Percentiles rank a stretch among this genome's conserved stretches.
phyloP scores from a whole-genome alignment of 2,888 invertebrate genomes.

The Phymatocera aterrima region DNA sequence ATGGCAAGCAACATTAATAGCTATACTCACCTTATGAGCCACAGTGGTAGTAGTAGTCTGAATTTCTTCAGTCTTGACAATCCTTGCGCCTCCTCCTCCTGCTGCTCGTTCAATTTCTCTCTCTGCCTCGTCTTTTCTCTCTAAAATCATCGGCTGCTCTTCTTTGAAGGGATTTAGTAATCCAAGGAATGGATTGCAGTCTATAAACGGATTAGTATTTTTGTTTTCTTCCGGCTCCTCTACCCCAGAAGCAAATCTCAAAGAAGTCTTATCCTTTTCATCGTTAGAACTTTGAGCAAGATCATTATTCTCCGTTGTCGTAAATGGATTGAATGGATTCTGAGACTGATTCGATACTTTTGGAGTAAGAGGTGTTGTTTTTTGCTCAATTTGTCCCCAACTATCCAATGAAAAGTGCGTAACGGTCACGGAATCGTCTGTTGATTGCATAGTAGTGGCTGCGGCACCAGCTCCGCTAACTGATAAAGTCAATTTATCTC shows the following conservation, averaged over 20 bases:
- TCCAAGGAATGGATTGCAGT: slow-evolving; percentile 73
- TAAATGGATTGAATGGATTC: slow-evolving; percentile 74
- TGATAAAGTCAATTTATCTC: slow-evolving; percentile 82
- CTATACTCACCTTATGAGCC: slow-evolving; percentile 66
- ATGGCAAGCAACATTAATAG: slow-evolving; percentile 52
- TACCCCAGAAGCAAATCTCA: slow-evolving; percentile 9
- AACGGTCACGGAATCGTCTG: slow-evolving; percentile 78
- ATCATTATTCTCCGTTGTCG: slow-evolving; percentile 57
- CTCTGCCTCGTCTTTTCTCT: slow-evolving; percentile 55
- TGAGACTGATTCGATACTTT: slow-evolving; percentile 69
- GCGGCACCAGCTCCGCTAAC: slow-evolving; percentile 76
- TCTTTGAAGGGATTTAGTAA: slow-evolving; percentile 72
- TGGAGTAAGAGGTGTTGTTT: slow-evolving; percentile 68
- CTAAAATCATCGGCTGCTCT: slow-evolving; percentile 51
- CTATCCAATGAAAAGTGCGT: slow-evolving; percentile 78
- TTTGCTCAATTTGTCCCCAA: slow-evolving; percentile 76
- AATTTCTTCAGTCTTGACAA: slow-evolving; percentile 69
- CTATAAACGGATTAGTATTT: slow-evolving; percentile 76
- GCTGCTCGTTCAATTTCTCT: slow-evolving; percentile 59
- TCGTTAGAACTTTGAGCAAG: slow-evolving; percentile 56
- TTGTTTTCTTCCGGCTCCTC: slow-evolving; percentile 54
- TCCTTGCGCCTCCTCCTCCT: slow-evolving; percentile 54
- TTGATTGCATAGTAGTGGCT: slow-evolving; percentile 57
- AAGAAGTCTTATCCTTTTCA: slow-evolving; percentile 57
- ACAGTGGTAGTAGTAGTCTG: slow-evolving; percentile 66